Conservation (phyloP, 1,140 invertebrate genomes). For the Orchesella cincta region DNA sequence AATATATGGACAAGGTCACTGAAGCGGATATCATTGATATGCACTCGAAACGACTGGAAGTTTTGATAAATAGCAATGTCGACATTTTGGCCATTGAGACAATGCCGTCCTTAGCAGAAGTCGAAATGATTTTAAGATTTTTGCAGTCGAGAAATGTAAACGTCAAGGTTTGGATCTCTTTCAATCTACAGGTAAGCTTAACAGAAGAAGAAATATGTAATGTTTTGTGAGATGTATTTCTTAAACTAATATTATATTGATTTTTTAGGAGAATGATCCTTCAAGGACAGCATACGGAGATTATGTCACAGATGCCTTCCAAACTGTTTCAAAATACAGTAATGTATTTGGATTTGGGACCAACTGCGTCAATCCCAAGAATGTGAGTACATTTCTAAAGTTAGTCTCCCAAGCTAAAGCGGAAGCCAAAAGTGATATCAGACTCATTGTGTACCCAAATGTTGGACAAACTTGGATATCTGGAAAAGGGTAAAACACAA, state of each 20-base stretch:
- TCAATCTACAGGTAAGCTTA: constrained; percentile 71
- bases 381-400: constrained; percentile 62
- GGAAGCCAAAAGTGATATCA: constrained; percentile 57
- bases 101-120: constrained; percentile 80
- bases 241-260: neutral
- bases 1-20: constrained; percentile 71
- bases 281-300: neutral
- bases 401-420: constrained; percentile 58
- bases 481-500: constrained; percentile 56
- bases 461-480: constrained; percentile 66
- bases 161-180: constrained; percentile 78
- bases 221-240: neutral
- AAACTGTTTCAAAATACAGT: constrained; percentile 62
- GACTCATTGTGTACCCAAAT: constrained; percentile 73
- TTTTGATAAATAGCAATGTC: constrained; percentile 73
- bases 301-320: constrained; percentile 52
- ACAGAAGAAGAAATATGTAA: neutral
- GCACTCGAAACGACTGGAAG: constrained; percentile 75
- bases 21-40: constrained; percentile 71
- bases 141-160: constrained; percentile 67
- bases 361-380: constrained; percentile 75
- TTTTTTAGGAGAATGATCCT: neutral
- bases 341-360: constrained; percentile 79
- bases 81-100: constrained; percentile 87
- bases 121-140: constrained; percentile 74